Base-by-base conservation (phyloP, 2,113 vertebrate species). In the Pygoscelis adeliae region DNA sequence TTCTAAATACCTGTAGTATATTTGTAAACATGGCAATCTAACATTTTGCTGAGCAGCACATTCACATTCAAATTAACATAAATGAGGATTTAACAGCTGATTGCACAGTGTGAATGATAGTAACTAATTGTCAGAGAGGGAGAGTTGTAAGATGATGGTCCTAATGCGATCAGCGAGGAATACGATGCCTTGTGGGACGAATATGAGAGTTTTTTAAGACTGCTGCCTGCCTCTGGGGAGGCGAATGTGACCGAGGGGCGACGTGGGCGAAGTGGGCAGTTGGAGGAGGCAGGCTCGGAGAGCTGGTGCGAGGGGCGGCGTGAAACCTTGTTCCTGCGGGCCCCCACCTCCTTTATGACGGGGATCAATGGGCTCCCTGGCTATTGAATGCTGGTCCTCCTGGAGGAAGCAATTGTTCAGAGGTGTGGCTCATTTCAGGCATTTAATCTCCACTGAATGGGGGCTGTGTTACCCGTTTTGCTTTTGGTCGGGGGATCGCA, bases 21-120 rank as follows among this genome's bases (percentile, higher is more conserved):
- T 98, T 98, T 98, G 98, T 98, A 98, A 98, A 98, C 98, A 98
- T 98, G 98, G 98, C 98, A 98, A 98, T 98, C 98, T 95, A 97
- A 95, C 97, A 92, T 97, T 98, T 98, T 92, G 95, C 93, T 8
- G 96, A 96, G 95, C 97, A 9, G 96, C 95, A 87, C 97, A 98
- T 98, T 98, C 97, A 78, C 89, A 86, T 98, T 91, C 97, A 98
- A 98, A 98, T 98, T 76, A 98, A 97, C 98, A 98, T 96, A 97
- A 98, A 98, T 88, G 97, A 98, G 97, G 97, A 98, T 98, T 98
- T 98, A 97, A 98, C 98, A 98, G 98, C 97, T 98, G 98, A 98
- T 97, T 98, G 98, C 98, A 98, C 98, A 98, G 97, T 6, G 82
- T 98, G 98, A 98, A 98, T 98, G 97, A 98, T 95, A 97, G 97